Percentiles rank a stretch among this genome's conserved stretches.
phyloP scores from a whole-genome alignment of 2,113 vertebrate genomes.

The Junco hyemalis region DNA sequence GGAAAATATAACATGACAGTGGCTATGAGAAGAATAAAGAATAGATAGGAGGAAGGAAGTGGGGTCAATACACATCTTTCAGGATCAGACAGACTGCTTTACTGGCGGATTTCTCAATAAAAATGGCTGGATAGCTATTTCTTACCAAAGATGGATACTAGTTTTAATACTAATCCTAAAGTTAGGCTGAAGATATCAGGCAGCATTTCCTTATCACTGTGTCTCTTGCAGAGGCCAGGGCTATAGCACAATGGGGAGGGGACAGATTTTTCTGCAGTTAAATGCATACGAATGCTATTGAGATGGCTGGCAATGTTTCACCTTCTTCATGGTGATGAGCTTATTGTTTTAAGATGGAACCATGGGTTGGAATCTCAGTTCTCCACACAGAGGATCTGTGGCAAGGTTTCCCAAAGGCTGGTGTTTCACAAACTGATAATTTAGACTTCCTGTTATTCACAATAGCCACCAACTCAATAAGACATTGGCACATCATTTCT shows the following conservation, averaged over 20 bases:
- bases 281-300: background rate
- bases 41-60: background rate
- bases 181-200: background rate
- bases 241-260: fast-evolving
- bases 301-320: background rate
- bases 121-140: background rate
- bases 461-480: background rate
- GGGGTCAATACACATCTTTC: background rate
- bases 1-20: background rate
- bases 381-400: background rate
- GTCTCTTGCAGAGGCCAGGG: background rate
- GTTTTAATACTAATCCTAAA: background rate
- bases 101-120: background rate
- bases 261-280: background rate
- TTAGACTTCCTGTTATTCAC: background rate
- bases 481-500: background rate
- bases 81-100: background rate
- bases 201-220: background rate
- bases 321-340: background rate
- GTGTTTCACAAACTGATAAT: background rate
- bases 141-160: background rate
- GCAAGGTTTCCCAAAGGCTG: background rate
- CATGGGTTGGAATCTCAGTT: background rate
- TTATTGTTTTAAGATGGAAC: background rate
- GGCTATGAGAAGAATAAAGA: background rate